phyloP scores from a whole-genome alignment of 2,113 vertebrate species.

The Scalopus aquaticus region DNA sequence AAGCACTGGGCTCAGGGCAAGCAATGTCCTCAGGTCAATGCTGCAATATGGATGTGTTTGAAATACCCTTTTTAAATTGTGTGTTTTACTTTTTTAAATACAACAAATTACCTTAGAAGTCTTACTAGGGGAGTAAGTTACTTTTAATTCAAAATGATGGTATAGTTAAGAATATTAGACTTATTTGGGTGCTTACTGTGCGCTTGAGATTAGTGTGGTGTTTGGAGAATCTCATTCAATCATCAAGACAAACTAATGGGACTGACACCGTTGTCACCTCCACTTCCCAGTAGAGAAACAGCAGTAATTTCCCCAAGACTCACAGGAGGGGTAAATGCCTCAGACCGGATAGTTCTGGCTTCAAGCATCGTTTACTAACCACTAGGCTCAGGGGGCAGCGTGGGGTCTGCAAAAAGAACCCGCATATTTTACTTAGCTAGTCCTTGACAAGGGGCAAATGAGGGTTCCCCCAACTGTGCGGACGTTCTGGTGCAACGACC shows the following conservation, averaged over 20 bases:
- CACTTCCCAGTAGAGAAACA: background rate
- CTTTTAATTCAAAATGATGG: background rate
- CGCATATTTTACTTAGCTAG: background rate
- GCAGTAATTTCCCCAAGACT: background rate
- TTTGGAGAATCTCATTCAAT: background rate
- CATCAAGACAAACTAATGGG: background rate
- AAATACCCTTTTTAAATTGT: background rate
- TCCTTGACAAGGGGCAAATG: background rate
- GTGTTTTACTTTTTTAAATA: background rate
- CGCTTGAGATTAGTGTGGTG: background rate
- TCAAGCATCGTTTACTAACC: background rate
- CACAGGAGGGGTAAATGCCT: background rate
- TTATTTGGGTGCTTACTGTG: background rate
- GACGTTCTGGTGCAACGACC: background rate
- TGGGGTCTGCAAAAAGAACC: background rate
- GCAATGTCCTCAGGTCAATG: background rate
- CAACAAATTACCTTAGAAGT: background rate
- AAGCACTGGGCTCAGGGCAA: too few relatives aligned
- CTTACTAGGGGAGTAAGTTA: background rate
- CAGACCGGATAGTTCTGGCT: background rate
- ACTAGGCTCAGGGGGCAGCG: background rate
- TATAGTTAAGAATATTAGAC: background rate
- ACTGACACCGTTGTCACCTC: background rate
- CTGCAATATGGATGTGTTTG: background rate
- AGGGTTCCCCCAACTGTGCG: background rate